A percentile compares a stretch with the other conserved stretches of the same genome.
phyloP scores from a whole-genome alignment of 2,888 invertebrate species.

The Cataglyphis rosenhaueri region DNA sequence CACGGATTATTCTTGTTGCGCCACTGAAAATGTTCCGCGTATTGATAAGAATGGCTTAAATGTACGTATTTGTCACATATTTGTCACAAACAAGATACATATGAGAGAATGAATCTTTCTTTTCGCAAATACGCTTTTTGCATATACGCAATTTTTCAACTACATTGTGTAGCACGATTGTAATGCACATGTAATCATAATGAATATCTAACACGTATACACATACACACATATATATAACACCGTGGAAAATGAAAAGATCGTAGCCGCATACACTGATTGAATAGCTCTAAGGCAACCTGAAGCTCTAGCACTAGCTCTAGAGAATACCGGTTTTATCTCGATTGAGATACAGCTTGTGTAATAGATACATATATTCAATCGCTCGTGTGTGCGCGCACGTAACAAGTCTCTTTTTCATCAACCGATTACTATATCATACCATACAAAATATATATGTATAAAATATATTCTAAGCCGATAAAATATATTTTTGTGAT shows the following conservation, averaged over 20 bases:
- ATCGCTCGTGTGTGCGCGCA: not conserved
- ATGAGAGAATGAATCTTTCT: not conserved
- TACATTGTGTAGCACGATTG: not conserved
- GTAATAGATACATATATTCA: not conserved
- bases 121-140: not conserved
- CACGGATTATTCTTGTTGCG: conserved; percentile 3
- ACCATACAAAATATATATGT: not conserved
- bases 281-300: not conserved
- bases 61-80: not conserved
- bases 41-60: conserved; percentile 2
- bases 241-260: not conserved
- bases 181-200: not conserved
- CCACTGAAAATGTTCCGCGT: conserved; percentile 1
- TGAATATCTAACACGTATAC: not conserved
- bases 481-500: not conserved
- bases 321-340: not conserved
- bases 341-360: not conserved
- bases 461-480: not conserved
- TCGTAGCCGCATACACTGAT: not conserved
- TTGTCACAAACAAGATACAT: not conserved
- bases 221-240: not conserved
- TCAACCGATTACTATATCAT: not conserved
- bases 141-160: not conserved
- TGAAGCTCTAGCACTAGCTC: not conserved
- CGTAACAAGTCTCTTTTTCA: not conserved